These are phyloP conservation scores for Microcebus jonahi DNA, from an alignment of 2,113 vertebrate species.

Conservation along the genomic window DNA sequence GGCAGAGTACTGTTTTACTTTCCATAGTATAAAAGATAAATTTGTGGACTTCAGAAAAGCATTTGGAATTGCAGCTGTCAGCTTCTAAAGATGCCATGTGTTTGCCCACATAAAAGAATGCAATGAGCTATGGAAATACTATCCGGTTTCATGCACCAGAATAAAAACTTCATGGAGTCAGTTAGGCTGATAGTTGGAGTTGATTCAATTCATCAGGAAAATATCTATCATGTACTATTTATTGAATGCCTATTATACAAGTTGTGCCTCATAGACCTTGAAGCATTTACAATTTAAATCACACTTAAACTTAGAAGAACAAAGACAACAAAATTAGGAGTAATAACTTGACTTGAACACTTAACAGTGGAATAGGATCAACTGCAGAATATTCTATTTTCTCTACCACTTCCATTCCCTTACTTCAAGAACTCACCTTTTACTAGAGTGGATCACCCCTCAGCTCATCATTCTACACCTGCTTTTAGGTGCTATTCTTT, in stretches of 20 bases:
- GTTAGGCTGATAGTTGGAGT: background rate
- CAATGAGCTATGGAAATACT: conserved; percentile 70
- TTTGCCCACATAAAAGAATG: conserved; percentile 72
- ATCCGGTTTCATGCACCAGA: conserved; percentile 33
- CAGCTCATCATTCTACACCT: background rate
- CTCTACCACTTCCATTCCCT: background rate
- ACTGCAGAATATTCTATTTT: background rate
- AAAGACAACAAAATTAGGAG: background rate
- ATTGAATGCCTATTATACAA: background rate
- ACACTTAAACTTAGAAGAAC: background rate
- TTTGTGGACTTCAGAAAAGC: conserved; percentile 53
- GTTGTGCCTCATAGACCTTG: background rate
- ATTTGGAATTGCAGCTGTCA: conserved; percentile 74
- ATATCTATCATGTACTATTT: background rate
- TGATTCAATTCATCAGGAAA: background rate
- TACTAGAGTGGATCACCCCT: accelerated
- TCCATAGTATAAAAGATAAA: conserved; percentile 58
- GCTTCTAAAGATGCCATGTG: conserved; percentile 70
- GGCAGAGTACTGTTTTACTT: background rate
- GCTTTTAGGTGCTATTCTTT: background rate
- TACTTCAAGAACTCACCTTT: accelerated
- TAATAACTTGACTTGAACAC: background rate
- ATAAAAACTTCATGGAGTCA: background rate
- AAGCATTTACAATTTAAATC: background rate
- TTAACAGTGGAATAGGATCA: background rate